Evolutionary conservation across 2,113 vertebrate species (phyloP).

Genomic region (Circaetus gallicus): DNA sequence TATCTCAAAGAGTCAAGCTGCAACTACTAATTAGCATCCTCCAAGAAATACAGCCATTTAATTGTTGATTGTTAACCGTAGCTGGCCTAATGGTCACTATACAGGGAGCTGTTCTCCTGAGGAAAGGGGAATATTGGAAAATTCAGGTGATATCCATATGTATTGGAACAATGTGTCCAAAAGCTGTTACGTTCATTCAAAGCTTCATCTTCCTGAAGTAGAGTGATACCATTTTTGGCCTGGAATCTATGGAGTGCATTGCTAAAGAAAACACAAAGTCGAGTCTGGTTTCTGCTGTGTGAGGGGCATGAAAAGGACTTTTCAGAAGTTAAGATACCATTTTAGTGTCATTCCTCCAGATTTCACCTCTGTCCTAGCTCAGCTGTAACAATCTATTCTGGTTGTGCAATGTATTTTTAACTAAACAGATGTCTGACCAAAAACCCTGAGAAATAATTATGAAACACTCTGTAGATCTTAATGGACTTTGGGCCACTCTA

Average conservation of each 20-base stretch:
- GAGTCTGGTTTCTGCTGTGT: not conserved
- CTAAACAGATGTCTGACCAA: not conserved
- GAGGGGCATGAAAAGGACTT: not conserved
- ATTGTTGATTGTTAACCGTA: not conserved
- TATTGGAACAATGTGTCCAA: not conserved
- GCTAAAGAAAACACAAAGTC: not conserved
- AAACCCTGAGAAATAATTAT: not conserved
- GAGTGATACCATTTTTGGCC: not conserved
- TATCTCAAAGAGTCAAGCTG: not conserved
- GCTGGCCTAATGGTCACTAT: not conserved
- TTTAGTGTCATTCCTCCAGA: not conserved
- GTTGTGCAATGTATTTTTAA: not conserved
- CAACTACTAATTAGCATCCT: not conserved
- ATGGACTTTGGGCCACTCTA: not conserved
- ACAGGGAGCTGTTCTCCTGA: not conserved
- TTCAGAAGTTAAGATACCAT: not conserved
- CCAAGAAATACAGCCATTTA: not conserved
- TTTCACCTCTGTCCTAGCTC: not conserved
- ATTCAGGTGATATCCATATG: not conserved
- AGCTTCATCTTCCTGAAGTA: not conserved
- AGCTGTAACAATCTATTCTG: not conserved
- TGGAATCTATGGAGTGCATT: not conserved
- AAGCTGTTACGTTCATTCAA: not conserved
- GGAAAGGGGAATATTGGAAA: not conserved
- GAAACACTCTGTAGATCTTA: not conserved